Base-by-base conservation (phyloP, 2,888 invertebrate species). In the Lottia gigantea region DNA sequence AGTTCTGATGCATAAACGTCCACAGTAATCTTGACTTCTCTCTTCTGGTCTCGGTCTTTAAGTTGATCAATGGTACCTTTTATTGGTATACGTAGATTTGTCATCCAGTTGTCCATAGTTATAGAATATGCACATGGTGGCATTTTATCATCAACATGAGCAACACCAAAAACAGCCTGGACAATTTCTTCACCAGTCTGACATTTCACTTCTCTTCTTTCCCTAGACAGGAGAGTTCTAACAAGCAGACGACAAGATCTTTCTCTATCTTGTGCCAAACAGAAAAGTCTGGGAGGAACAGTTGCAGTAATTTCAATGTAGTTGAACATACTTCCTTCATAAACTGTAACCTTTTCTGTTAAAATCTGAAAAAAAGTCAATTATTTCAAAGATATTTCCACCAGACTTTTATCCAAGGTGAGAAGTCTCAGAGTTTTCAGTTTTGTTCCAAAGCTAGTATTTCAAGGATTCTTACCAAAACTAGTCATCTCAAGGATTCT, bases 251-350 rank as follows among this genome's bases (percentile, higher is more conserved):
- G 46, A 66, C 81, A 81, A 26, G 76, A 78, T 6, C 66, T 64
- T n/a, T 77, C 71, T 19, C 80, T 63, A 71, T 81, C 79, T 47
- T 71, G 76, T 8, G 31, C 31, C 6, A 67, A 26, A 70, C 80
- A 82, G 69, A 78, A 77, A n/a, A 80, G 73, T 2, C 75, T 67
- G 12, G 79, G 80, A 7, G 81, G 81, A 8, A 80, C 64, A 25
- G 65, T 68, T 15, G 73, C 65, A 31, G n/a, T 45, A 11, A 82
- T 64, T 25, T 71, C 65, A 8, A 80, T 80, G 49, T 67, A 62
- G 6, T 64, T 72, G 11, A 26, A 64, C 1, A 46, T 19, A 31
- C 71, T 69, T 23, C 81, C 81, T 74, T 82, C 80, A 67, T 71
- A 76, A 2, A 78, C 68, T 7, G 76, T 75, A 40, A 78, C 45